Conservation (phyloP, 2,888 invertebrate genomes). For the Syrista parreyssii region DNA sequence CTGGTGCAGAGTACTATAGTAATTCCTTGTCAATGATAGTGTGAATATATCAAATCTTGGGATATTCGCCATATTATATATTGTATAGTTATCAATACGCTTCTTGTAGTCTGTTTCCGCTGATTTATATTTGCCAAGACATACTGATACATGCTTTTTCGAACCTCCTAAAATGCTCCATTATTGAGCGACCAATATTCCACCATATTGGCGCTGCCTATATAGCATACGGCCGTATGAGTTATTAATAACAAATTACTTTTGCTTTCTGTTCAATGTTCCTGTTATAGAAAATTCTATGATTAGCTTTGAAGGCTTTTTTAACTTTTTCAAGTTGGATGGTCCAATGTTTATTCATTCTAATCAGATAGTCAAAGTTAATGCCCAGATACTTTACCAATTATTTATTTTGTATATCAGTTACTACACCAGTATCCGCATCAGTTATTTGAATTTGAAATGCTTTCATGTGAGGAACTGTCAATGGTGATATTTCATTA, state of each 20-base stretch:
- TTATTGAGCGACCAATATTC: no score
- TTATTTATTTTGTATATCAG: no score
- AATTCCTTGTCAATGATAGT: not conserved
- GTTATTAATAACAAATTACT: conserved; percentile 15
- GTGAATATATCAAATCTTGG: not conserved
- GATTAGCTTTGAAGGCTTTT: conserved; percentile 10
- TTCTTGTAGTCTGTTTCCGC: not conserved
- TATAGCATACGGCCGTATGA: conserved; percentile 16
- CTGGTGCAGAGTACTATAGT: not conserved
- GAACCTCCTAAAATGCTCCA: no score
- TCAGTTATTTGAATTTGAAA: no score
- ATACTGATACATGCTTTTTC: not conserved
- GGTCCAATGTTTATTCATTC: conserved; percentile 14
- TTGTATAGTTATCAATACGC: not conserved
- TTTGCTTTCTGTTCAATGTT: conserved; percentile 13
- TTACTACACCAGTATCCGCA: no score
- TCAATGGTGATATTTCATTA: no score
- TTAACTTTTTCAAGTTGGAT: conserved; percentile 15
- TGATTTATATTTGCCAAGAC: not conserved
- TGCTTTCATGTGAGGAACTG: no score
- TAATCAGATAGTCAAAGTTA: conserved; percentile 17
- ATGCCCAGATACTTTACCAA: not conserved
- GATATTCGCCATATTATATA: not conserved
- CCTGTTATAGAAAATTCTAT: conserved; percentile 14
- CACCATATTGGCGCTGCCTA: conserved; percentile 9